Base-by-base conservation (phyloP, 2,113 vertebrate species). In the Plecotus auritus region DNA sequence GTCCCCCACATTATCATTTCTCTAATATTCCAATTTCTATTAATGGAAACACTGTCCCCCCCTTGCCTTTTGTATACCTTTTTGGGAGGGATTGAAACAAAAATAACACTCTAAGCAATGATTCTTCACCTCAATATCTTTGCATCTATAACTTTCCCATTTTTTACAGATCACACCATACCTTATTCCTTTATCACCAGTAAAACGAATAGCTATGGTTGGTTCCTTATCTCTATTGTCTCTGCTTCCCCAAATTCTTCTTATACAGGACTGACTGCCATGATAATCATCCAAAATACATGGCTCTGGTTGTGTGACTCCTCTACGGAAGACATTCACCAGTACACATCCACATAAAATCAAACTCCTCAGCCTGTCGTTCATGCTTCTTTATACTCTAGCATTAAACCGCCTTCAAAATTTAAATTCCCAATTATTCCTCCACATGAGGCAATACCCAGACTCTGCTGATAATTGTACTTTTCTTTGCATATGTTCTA, bases 361-460 rank as follows among this genome's bases (percentile, higher is more conserved):
- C 14, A 42, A 66, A 61, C 12, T 59, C 35, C 16, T 86, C 26
- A 69, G 26, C 81, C 45, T 61, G 51, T 61, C 22, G 18, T 45
- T 72, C 54, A 67, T 32, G 61, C 18, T 66, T 95, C 35, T 87
- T 85, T 59, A 89, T 72, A 83, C 6, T 69, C n/a, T 73, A 69
- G 30, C 17, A 30, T 56, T 82, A 88, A 90, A 70, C 56, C 4
- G 83, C 66, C 23, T 70, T 84, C 70, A 56, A 45, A 91, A 88
- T 82, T 83, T 56, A 74, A 82, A 88, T 86, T 88, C 20, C 49
- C 72, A 96, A 32, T 92, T 92, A 85, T 83, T 83, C 32, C 23
- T 23, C 23, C n/a, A 45, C n/a, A 88, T 9, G 13, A 95, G 42
- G 32, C 7, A 40, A 96, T 28, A 90, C 16, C 28, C 59, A 88